A percentile compares a stretch with the other conserved stretches of the same genome.
Evolutionary conservation across 2,113 vertebrate species (phyloP).

Genomic region (Cyphomyrus plagiostoma): DNA sequence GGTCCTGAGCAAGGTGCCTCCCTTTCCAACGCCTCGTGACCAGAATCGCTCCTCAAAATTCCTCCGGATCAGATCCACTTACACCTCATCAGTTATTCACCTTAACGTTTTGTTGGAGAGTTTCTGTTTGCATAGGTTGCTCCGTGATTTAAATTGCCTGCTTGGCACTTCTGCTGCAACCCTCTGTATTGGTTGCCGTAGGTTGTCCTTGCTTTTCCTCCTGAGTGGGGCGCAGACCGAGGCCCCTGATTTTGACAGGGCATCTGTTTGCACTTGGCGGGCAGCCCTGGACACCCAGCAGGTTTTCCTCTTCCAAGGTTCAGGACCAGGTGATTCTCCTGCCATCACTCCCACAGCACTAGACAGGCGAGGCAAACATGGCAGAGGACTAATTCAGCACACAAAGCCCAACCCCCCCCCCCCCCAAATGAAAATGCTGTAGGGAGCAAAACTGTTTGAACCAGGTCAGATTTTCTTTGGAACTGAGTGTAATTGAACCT

Average conservation of each 20-base stretch:
- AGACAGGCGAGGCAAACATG: background rate
- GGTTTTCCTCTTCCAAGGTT: background rate
- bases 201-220: conserved; percentile 34
- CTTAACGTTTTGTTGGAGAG: conserved; percentile 68
- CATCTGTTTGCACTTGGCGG: conserved; percentile 54
- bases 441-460: conserved; percentile 22
- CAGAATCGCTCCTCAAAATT: conserved; percentile 65
- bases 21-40: conserved; percentile 42
- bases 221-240: conserved; percentile 48
- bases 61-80: conserved; percentile 64
- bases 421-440: background rate
- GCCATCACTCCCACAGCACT: conserved; percentile 31
- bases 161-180: conserved; percentile 43
- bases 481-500: background rate
- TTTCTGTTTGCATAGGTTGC: conserved; percentile 80
- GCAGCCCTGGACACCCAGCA: conserved; percentile 27
- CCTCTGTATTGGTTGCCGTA: conserved; percentile 30
- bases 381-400: background rate
- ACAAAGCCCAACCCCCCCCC: background rate
- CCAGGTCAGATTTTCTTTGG: background rate
- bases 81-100: conserved; percentile 79
- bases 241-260: conserved; percentile 48
- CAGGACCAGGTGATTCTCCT: conserved; percentile 37
- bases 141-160: conserved; percentile 72
- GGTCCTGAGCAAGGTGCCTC: conserved; percentile 43